Evolutionary conservation across 2,888 invertebrate species (phyloP).

Genomic region (Heliconius sara): DNA sequence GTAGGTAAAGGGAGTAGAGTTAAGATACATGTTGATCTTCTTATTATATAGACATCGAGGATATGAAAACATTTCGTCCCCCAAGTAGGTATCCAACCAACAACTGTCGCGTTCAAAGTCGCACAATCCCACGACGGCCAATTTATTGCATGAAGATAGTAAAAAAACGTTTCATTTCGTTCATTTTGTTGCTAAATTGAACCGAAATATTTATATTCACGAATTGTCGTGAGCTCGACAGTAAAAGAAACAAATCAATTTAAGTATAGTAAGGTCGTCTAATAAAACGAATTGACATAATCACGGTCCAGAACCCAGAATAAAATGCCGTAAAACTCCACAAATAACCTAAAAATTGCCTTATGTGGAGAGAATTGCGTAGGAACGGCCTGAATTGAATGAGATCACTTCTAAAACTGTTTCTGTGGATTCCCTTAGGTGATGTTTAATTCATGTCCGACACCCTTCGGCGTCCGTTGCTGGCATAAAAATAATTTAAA

Average conservation of each 20-base stretch:
- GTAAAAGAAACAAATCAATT: constrained; percentile 5
- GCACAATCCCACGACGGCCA: too few species aligned
- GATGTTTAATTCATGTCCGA: constrained; percentile 77
- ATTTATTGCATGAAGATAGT: too few species aligned
- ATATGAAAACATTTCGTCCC: too few species aligned
- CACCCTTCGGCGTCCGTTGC: constrained; percentile 62
- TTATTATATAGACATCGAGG: too few species aligned
- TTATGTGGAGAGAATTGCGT: constrained; percentile 48
- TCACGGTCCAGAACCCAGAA: constrained; percentile 24
- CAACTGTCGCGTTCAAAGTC: too few species aligned
- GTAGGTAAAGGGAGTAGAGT: neutral
- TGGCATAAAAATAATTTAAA: constrained; percentile 67
- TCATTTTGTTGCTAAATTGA: too few species aligned
- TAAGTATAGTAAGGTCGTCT: neutral
- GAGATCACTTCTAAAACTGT: constrained; percentile 57
- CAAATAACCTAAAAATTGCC: constrained; percentile 45
- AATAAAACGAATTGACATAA: constrained; percentile 24
- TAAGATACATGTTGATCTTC: too few species aligned
- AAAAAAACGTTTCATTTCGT: too few species aligned
- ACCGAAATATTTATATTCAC: too few species aligned
- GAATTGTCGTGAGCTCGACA: neutral
- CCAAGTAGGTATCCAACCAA: too few species aligned
- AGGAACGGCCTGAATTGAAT: constrained; percentile 53
- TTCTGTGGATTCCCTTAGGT: constrained; percentile 56
- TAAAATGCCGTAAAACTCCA: constrained; percentile 41